Percentiles rank a stretch among this genome's conserved stretches.
phyloP scores from a whole-genome alignment of 2,113 vertebrate genomes.

The Pelodiscus sinensis region DNA sequence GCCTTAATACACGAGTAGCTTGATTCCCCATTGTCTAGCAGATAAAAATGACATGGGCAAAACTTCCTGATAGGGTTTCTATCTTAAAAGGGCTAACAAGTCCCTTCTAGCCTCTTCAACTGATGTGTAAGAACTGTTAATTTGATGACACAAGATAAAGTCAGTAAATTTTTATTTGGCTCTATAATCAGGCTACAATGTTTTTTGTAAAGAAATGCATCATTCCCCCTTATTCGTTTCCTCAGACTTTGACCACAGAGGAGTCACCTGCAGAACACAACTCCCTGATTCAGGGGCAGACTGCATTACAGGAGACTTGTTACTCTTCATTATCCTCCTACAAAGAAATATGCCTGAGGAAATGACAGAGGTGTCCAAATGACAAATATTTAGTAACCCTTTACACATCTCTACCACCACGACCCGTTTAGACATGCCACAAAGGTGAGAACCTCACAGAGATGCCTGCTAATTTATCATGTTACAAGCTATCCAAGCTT shows the following conservation, averaged over 20 bases:
- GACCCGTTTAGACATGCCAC: rapidly evolving
- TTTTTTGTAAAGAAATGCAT: background rate
- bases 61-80: background rate
- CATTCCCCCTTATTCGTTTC: background rate
- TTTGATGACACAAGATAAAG: background rate
- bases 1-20: background rate
- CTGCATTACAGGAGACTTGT: slow-evolving; percentile 33
- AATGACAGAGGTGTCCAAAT: background rate
- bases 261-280: slow-evolving; percentile 64
- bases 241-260: slow-evolving; percentile 28
- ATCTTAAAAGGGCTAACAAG: background rate
- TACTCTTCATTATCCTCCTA: slow-evolving; percentile 46
- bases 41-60: background rate
- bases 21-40: background rate
- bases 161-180: slow-evolving; percentile 18
- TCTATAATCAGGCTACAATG: rapidly evolving
- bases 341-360: slow-evolving; percentile 20
- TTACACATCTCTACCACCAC: background rate
- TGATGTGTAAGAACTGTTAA: rapidly evolving
- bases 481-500: background rate
- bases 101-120: background rate
- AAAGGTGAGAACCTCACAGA: rapidly evolving
- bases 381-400: background rate
- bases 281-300: slow-evolving; percentile 48
- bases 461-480: background rate